Evolutionary conservation across 2,113 vertebrate species (phyloP).

Genomic region (Nematolebias whitei): DNA sequence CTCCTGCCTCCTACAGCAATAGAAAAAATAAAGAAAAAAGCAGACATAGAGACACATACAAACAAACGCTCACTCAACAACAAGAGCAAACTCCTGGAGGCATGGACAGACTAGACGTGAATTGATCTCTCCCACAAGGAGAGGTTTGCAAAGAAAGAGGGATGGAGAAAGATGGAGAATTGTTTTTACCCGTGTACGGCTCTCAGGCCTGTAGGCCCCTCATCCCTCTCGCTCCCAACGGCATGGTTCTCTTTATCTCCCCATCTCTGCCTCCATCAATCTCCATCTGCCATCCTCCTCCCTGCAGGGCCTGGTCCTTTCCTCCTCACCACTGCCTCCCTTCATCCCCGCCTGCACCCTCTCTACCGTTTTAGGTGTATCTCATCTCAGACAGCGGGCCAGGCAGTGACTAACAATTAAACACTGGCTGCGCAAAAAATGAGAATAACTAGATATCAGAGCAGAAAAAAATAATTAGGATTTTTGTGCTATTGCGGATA

Average conservation of each 20-base stretch:
- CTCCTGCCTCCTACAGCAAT: constrained; percentile 55
- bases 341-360: constrained; percentile 24
- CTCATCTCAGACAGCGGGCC: constrained; percentile 49
- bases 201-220: constrained; percentile 68
- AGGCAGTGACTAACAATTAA: constrained; percentile 39
- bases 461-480: neutral
- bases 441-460: constrained; percentile 4
- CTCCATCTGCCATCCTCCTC: constrained; percentile 70
- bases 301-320: constrained; percentile 51
- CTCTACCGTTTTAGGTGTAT: constrained; percentile 51
- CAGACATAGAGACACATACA: constrained; percentile 49
- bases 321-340: constrained; percentile 42
- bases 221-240: constrained; percentile 66
- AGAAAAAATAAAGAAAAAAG: constrained; percentile 11
- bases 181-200: constrained; percentile 70
- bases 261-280: constrained; percentile 73
- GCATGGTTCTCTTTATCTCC: constrained; percentile 75
- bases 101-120: constrained; percentile 78
- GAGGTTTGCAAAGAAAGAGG: constrained; percentile 51
- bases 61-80: constrained; percentile 52
- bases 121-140: constrained; percentile 81
- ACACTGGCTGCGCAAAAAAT: constrained; percentile 13
- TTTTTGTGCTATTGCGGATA: no score
- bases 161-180: constrained; percentile 61
- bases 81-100: constrained; percentile 76